phyloP scores from a whole-genome alignment of 2,888 invertebrate genomes.

The Panorpa germanica region DNA sequence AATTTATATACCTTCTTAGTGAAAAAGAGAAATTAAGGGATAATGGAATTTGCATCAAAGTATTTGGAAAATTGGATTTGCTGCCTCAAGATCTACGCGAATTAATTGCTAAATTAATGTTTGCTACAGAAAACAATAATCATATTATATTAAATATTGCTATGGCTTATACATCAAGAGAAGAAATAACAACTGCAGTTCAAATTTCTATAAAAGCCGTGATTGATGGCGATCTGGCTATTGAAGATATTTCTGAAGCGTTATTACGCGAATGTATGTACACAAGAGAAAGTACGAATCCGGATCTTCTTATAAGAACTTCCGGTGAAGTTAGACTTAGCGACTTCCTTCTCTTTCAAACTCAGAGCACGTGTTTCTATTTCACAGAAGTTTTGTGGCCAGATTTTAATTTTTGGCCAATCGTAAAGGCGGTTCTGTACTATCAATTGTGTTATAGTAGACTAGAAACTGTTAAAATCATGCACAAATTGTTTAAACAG shows the following conservation, averaged over 20 bases:
- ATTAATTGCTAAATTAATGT: conserved; percentile 60
- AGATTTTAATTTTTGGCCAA: conserved; percentile 84
- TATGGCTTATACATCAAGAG: conserved; percentile 68
- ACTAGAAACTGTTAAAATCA: too few relatives aligned
- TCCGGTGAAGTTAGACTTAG: conserved; percentile 90
- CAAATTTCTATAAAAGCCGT: conserved; percentile 50
- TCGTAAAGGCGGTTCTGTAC: conserved; percentile 66
- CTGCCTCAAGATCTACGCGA: conserved; percentile 61
- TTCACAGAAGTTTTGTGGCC: conserved; percentile 92
- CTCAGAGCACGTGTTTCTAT: conserved; percentile 52
- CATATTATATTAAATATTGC: conserved; percentile 61
- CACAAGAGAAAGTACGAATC: conserved; percentile 51
- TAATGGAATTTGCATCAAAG: conserved; percentile 67
- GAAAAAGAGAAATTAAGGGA: conserved; percentile 56
- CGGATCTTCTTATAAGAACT: conserved; percentile 84
- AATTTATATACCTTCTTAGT: conserved; percentile 29
- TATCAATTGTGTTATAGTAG: too few relatives aligned
- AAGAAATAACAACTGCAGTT: conserved; percentile 65
- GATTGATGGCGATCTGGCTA: conserved; percentile 35
- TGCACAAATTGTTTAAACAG: too few relatives aligned
- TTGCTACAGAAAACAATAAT: conserved; percentile 59
- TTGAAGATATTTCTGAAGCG: conserved; percentile 57
- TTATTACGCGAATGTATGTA: conserved; percentile 62
- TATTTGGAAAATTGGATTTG: conserved; percentile 69
- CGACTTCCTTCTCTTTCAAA: conserved; percentile 70